Conservation (phyloP, 2,113 vertebrate genomes). For the Odobenus rosmarus region DNA sequence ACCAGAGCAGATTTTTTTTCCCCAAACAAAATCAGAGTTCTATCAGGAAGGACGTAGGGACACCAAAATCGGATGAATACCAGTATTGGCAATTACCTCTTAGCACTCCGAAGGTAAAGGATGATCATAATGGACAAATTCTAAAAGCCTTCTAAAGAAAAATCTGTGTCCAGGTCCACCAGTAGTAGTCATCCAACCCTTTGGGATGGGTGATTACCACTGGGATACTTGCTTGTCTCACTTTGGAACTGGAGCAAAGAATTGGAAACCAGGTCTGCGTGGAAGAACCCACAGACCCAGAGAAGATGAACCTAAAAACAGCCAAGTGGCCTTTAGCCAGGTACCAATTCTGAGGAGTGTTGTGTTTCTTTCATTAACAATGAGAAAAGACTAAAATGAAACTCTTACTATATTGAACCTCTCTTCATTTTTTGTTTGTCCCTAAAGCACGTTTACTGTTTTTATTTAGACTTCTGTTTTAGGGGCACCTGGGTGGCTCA, state of each 20-base stretch:
- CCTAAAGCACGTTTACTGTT: background rate
- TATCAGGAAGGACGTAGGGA: background rate
- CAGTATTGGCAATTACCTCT: background rate
- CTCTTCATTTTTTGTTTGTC: background rate
- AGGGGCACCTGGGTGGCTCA: background rate
- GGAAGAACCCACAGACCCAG: background rate
- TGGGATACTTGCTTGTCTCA: background rate
- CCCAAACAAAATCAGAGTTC: background rate
- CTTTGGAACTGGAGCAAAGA: background rate
- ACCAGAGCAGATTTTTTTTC: background rate
- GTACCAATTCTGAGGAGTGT: background rate
- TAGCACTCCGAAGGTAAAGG: background rate
- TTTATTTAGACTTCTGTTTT: conserved; percentile 19
- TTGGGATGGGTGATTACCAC: too few relatives aligned
- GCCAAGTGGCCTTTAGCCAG: background rate
- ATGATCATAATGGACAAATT: background rate
- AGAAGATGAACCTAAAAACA: too few relatives aligned
- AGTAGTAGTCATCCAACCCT: background rate
- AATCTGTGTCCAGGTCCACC: background rate
- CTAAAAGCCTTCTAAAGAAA: background rate
- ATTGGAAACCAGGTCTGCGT: background rate
- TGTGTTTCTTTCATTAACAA: background rate
- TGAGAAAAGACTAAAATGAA: background rate
- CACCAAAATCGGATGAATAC: background rate
- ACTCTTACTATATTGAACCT: background rate